Conservation (phyloP, 1,140 invertebrate species). For the Hesperophylax magnus region DNA sequence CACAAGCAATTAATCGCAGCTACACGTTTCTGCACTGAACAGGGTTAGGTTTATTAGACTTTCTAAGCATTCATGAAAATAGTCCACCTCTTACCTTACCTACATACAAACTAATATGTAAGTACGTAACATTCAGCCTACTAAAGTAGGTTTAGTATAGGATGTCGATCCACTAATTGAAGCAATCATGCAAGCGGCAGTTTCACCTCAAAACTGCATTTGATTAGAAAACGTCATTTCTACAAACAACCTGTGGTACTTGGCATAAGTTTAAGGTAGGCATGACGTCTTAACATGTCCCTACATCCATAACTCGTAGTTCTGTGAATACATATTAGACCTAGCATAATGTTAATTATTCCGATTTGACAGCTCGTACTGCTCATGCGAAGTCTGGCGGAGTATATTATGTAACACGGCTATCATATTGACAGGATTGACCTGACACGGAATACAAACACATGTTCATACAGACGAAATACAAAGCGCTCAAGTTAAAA, state of each 20-base stretch:
- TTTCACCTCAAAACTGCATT: conserved; percentile 11
- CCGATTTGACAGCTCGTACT: too few species aligned
- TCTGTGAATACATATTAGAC: neutral
- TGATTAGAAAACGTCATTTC: conserved; percentile 18
- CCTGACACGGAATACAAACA: too few species aligned
- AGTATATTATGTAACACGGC: too few species aligned
- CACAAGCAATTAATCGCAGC: neutral
- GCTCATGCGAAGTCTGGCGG: too few species aligned
- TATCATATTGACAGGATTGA: too few species aligned
- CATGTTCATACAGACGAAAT: too few species aligned
- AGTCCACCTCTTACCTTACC: neutral
- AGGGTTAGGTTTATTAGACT: too few species aligned
- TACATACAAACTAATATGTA: neutral
- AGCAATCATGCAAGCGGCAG: neutral
- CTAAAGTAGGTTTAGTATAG: neutral
- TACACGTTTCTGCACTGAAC: too few species aligned
- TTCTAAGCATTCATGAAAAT: neutral
- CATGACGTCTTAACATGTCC: too few species aligned
- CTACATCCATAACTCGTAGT: neutral
- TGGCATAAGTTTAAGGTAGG: neutral
- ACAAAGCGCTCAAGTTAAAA: too few species aligned
- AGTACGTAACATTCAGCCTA: neutral
- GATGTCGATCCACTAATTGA: conserved; percentile 8
- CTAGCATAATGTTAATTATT: too few species aligned
- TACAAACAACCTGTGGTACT: neutral